Conservation (phyloP, 2,888 invertebrate genomes). For the Ditula angustiorana region DNA sequence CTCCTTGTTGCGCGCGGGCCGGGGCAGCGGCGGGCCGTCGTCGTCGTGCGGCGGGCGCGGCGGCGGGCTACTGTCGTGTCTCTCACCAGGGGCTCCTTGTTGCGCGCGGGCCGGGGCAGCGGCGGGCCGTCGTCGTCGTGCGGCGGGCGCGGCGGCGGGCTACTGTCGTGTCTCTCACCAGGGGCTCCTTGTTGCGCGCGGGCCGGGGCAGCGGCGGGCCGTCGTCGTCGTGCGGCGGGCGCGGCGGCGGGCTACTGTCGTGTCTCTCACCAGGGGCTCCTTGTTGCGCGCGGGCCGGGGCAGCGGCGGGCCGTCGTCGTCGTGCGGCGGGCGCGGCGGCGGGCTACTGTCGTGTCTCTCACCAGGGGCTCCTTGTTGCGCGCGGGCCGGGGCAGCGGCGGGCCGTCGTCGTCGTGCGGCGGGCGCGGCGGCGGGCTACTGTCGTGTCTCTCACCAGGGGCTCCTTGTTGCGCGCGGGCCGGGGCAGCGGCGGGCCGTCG, state of each 20-base stretch:
- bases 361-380: conserved; percentile 73
- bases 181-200: conserved; percentile 69
- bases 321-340: too few relatives aligned
- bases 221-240: conserved; percentile 78
- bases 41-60: conserved; percentile 82
- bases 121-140: conserved; percentile 79
- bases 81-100: conserved; percentile 69
- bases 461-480: conserved; percentile 71
- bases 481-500: conserved; percentile 70
- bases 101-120: conserved; percentile 70
- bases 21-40: conserved; percentile 70
- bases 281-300: conserved; percentile 71
- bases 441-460: conserved; percentile 66
- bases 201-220: conserved; percentile 74
- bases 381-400: conserved; percentile 73
- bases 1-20: conserved; percentile 71
- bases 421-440: too few relatives aligned
- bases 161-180: too few relatives aligned
- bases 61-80: too few relatives aligned
- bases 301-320: conserved; percentile 71
- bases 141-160: too few relatives aligned
- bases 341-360: too few relatives aligned
- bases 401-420: conserved; percentile 74
- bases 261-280: conserved; percentile 68
- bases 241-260: too few relatives aligned